A percentile compares a stretch with the other conserved stretches of the same genome.
Conservation (phyloP, 2,797 vertebrate species). For the Graptemys geographica region DNA sequence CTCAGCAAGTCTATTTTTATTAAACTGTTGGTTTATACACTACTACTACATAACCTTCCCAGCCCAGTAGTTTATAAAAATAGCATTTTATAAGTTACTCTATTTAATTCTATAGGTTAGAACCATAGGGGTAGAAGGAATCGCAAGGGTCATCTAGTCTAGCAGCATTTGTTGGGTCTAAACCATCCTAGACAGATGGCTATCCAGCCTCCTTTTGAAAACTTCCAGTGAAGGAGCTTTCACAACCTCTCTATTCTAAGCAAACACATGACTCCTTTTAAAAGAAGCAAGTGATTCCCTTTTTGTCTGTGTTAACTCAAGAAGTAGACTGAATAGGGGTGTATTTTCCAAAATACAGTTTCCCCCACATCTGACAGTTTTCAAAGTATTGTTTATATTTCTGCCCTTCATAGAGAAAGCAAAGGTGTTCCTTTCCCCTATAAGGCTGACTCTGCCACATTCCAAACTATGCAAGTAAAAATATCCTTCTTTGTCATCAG, state of each 20-base stretch:
- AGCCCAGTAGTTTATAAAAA: not conserved
- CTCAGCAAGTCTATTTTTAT: not conserved
- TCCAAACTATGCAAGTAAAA: not conserved
- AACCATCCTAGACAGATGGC: no score
- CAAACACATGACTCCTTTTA: not conserved
- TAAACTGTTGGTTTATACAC: constrained; percentile 1
- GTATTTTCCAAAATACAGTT: constrained; percentile 10
- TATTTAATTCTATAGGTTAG: no score
- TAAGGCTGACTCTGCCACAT: not conserved
- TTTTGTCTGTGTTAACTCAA: not conserved
- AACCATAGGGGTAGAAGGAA: no score
- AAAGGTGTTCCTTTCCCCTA: fast-evolving
- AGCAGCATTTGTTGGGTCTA: no score
- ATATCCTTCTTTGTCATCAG: not conserved
- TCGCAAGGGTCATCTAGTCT: no score
- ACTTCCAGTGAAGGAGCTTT: no score
- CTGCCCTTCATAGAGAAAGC: not conserved
- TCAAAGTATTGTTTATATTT: not conserved
- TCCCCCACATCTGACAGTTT: not conserved
- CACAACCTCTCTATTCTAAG: not conserved
- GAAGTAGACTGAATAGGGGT: not conserved
- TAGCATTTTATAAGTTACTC: not conserved
- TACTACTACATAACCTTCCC: not conserved
- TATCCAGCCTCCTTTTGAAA: no score
- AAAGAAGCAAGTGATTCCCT: constrained; percentile 18